These are phyloP conservation scores for Sphyrna mokarran DNA, from an alignment of 2,113 vertebrate species.

Conservation along the genomic window DNA sequence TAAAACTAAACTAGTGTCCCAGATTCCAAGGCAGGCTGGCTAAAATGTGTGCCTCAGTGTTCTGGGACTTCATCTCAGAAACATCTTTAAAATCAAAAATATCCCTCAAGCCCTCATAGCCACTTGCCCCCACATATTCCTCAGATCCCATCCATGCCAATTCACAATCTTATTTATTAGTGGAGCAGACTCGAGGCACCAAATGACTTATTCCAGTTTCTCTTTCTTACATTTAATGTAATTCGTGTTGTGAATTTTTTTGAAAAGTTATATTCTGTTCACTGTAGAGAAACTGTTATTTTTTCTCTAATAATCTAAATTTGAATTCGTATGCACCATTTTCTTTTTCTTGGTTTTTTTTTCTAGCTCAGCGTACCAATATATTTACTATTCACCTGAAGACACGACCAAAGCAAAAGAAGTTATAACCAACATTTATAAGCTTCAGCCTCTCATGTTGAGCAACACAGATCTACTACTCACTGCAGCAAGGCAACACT, in stretches of 20 bases:
- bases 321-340: background rate
- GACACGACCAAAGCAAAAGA: slow-evolving; percentile 92
- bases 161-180: too few species aligned
- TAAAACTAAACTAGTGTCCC: too few species aligned
- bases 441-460: slow-evolving; percentile 84
- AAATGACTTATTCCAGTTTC: too few species aligned
- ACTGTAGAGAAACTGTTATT: background rate
- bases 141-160: too few species aligned
- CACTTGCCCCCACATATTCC: too few species aligned
- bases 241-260: background rate
- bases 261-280: background rate
- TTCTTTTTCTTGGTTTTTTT: slow-evolving; percentile 50
- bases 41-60: too few species aligned
- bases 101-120: too few species aligned
- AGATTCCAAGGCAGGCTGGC: too few species aligned
- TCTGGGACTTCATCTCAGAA: too few species aligned
- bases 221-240: too few species aligned
- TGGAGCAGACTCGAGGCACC: too few species aligned
- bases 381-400: slow-evolving; percentile 97
- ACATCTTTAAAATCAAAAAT: too few species aligned
- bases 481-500: slow-evolving; percentile 78
- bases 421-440: slow-evolving; percentile 83
- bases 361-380: slow-evolving; percentile 87
- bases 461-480: slow-evolving; percentile 83
- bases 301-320: background rate